Evolutionary conservation across 2,888 invertebrate genomes (phyloP), one percentile per base, ranked within the genome.

Genomic region (Serripes groenlandicus): DNA sequence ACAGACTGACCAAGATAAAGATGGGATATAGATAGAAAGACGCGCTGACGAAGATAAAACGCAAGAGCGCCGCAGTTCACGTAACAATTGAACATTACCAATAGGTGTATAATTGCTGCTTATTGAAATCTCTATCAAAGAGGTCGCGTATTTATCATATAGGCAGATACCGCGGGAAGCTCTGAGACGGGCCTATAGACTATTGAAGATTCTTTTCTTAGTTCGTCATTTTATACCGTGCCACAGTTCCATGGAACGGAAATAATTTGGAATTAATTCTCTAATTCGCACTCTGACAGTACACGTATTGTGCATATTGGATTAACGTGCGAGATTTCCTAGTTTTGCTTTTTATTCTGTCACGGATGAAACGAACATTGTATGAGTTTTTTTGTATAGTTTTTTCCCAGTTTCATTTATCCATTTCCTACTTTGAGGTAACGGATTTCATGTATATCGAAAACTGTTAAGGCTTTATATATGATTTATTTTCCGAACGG

Each of bases 231-330:
- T 28, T 23, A 28, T 23, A 56, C 49, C 11, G 56, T 56, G 56
- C n/a, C 56, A 26, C 7, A n/a, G 56, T 56, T 56, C 56, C 28
- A 3, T 28, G 23, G 56, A 56, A 23, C 56, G 56, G 56, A 56
- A 56, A n/a, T 56, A 56, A 56, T 56, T 56, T 2, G 56, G 56
- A 56, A 56, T 56, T 56, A 56, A 56, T 56, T 56, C 56, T 26
- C 28, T 56, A 56, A 56, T 56, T 56, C 23, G 56, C 23, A 26
- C n/a, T 28, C 56, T 56, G n/a, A 56, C 28, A 26, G 23, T 23
- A 2, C 18, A 56, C 56, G 4, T n/a, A 56, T 26, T 3, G 49
- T 49, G 49, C 49, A 49, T 56, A 56, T 56, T 56, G 56, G 56
- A 56, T 56, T 56, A 56, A 28, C 21, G 21, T 11, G 1, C 23